Evolutionary conservation across 2,797 vertebrate species (phyloP), one percentile per base, ranked within the genome.

Genomic region (Spinibarbus caldwelli): DNA sequence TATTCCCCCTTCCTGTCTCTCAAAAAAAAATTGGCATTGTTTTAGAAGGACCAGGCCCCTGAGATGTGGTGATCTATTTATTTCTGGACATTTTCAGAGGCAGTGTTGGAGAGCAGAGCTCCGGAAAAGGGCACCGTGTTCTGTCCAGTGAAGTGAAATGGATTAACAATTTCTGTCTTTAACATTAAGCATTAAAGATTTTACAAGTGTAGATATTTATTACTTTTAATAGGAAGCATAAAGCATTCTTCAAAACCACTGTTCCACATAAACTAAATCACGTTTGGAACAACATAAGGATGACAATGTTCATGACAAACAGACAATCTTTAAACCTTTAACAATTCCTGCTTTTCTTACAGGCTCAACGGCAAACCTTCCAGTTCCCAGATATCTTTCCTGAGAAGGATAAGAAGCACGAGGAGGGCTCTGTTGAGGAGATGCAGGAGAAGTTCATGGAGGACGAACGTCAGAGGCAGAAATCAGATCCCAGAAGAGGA

Each of bases 351-450:
- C 52, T 80, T 88, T 78, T 75, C 72, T 68, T 84, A 88, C 90
- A 99, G 98, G 95, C 94, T 8, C 94, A 96, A 54, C 95, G 95
- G 89, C 96, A 98, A 93, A 97, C 96, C 5, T 99, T 99, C 93
- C 93, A 94, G 85, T 99, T 99, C 93, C 98, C 98, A 3, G 94
- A 98, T 90, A 92, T 99, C 89, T 98, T 98, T 93, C 96, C 97
- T 0, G 93, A 96, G 90, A 97, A 95, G 88, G 93, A 95, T 43
- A 84, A 12, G 85, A 84, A 83, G 0, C 2, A 89, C 0, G 90
- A 91, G 31, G 91, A 95, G 86, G 94, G 91, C 31, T 93, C 96
- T 15, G 15, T 91, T 12, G 96, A 96, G 23, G 95, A 95, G 36
- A 84, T 96, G 87, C 95, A 92, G 93, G 86, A 94, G 82, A 93